Conservation (phyloP, 1,140 invertebrate species). For the Condylostylus longicornis region DNA sequence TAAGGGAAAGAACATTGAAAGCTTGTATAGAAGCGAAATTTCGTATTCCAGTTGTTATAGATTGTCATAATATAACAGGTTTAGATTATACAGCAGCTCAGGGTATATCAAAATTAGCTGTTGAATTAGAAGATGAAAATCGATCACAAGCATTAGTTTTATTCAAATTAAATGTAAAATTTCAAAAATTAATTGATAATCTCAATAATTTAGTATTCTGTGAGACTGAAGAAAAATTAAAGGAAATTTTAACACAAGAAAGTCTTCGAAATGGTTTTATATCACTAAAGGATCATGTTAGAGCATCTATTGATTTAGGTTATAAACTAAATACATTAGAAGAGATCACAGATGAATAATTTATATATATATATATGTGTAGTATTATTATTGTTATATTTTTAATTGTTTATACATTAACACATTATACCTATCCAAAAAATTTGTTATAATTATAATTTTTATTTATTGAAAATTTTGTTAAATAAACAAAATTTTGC, state of each 20-base stretch:
- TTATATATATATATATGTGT: too few species aligned
- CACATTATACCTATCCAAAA: too few species aligned
- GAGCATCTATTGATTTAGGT: constrained; percentile 29
- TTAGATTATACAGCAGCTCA: constrained; percentile 45
- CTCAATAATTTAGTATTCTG: constrained; percentile 26
- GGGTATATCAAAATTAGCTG: constrained; percentile 26
- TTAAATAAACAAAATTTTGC: too few species aligned
- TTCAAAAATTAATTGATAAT: constrained; percentile 22
- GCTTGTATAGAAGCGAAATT: constrained; percentile 28
- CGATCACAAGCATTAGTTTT: constrained; percentile 17
- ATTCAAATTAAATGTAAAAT: constrained; percentile 15
- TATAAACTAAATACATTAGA: constrained; percentile 27
- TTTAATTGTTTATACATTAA: too few species aligned
- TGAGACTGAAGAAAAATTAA: constrained; percentile 18
- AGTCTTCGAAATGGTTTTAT: constrained; percentile 25
- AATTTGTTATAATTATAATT: too few species aligned
- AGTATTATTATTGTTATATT: too few species aligned
- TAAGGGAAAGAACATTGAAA: constrained; percentile 38
- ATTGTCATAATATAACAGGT: constrained; percentile 41
- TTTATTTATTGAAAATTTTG: too few species aligned
- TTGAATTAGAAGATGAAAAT: constrained; percentile 17
- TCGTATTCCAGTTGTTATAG: constrained; percentile 39
- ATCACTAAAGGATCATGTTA: constrained; percentile 25
- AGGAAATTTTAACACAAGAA: constrained; percentile 27
- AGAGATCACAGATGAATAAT: too few species aligned